Base-by-base conservation (phyloP, 2,797 vertebrate genomes). In the Meda fulgida region DNA sequence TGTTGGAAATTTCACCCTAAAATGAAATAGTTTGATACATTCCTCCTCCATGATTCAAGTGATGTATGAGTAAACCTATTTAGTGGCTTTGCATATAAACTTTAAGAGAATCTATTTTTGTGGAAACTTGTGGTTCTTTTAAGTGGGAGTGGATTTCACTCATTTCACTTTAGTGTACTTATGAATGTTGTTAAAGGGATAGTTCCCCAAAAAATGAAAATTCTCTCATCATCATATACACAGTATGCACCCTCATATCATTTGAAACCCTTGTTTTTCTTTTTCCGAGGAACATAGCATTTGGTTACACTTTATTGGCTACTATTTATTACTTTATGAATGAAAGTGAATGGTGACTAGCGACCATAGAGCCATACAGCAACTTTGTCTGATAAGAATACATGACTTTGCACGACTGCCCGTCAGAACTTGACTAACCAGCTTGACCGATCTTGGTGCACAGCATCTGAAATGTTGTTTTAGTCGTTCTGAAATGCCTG, bases 1-100 rank as follows among this genome's bases (percentile, higher is more conserved):
- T 70, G 36, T n/a, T 48, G 66, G 38, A 84, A 84, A 79, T 71
- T 43, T 60, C 3, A 58, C 29, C 83, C 53, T 84, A 63, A 34
- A 73, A 73, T 43, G 53, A 60, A 72, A 73, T 23, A 60, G 71
- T 82, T 60, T 31, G 38, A 66, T 66, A 73, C 55, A 53, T 85
- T 72, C 55, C 60, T 38, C 72, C 58, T 46, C 77, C 5, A 3
- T 60, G 75, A 65, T 46, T 65, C 77, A 55, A 65, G n/a, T 73
- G 26, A 65, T 48, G 77, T 8, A 48, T 34, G 77, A 79, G 58
- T 66, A 14, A 66, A 26, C 26, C 40, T 46, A 66, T 79, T 79
- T 48, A 65, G 77, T 65, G 60, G 58, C 21, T 79, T 14, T 66
- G 26, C 40, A 31, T 48, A 65, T 48, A 66, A 79, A 66, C 58